These are phyloP conservation scores for Platanista minor DNA, from an alignment of 2,113 vertebrate species.

Conservation along the genomic window DNA sequence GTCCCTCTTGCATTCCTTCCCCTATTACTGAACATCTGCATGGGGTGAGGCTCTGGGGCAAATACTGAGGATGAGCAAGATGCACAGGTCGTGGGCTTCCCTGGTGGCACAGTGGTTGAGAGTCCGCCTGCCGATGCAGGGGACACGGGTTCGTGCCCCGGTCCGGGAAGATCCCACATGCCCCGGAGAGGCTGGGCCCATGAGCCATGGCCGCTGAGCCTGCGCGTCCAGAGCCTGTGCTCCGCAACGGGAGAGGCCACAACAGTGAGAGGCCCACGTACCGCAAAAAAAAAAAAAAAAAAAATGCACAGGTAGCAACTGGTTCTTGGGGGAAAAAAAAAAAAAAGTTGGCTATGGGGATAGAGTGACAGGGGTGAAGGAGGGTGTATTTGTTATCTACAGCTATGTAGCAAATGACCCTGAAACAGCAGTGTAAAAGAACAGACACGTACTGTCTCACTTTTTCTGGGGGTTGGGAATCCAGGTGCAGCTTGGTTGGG, in stretches of 20 bases:
- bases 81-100: too few relatives aligned
- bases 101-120: too few relatives aligned
- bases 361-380: fast-evolving
- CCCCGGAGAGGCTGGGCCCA: too few relatives aligned
- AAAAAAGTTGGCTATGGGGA: background rate
- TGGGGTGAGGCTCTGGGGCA: background rate
- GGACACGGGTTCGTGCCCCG: too few relatives aligned
- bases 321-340: background rate
- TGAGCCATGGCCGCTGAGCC: too few relatives aligned
- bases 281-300: too few relatives aligned
- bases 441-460: background rate
- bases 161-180: too few relatives aligned
- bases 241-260: too few relatives aligned
- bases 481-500: background rate
- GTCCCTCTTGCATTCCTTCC: background rate
- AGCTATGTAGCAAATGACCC: background rate
- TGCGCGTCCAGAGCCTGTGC: too few relatives aligned
- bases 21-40: background rate
- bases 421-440: background rate
- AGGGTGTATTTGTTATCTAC: background rate
- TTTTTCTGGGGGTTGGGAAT: background rate
- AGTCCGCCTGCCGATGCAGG: too few relatives aligned
- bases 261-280: too few relatives aligned
- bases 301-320: background rate
- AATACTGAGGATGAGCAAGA: background rate